Conservation (phyloP, 2,888 invertebrate genomes). For the Tetanocera ferruginea region DNA sequence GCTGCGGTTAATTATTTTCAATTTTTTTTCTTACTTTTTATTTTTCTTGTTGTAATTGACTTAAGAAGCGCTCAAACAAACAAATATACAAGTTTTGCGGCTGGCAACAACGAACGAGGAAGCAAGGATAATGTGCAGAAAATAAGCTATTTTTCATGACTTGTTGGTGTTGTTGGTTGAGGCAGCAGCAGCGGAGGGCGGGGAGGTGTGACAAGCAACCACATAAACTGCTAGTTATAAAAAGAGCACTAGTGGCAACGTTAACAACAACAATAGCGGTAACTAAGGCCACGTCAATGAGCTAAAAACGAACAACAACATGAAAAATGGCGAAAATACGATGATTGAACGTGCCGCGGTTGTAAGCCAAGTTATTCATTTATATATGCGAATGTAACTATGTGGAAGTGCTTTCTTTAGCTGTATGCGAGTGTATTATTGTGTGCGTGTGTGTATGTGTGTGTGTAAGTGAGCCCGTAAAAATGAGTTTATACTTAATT, state of each 20-base stretch:
- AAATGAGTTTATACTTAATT: not conserved
- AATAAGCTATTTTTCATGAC: not conserved
- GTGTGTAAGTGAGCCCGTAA: not conserved
- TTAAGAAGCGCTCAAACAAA: not conserved
- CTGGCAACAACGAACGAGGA: not conserved
- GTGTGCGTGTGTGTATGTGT: not conserved
- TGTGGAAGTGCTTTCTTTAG: too few relatives aligned
- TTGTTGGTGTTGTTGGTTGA: not conserved
- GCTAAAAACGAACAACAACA: not conserved
- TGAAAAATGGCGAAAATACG: not conserved
- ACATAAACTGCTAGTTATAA: not conserved
- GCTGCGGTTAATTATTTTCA: constrained; percentile 14
- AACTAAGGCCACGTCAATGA: not conserved
- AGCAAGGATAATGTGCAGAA: constrained; percentile 20
- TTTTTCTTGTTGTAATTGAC: not conserved
- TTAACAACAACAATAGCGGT: not conserved
- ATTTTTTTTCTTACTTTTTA: not conserved
- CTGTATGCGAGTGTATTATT: not conserved
- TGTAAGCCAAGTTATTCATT: too few relatives aligned
- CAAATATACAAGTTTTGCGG: constrained; percentile 5
- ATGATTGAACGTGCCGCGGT: not conserved
- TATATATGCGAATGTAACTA: too few relatives aligned
- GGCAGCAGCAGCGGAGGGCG: not conserved
- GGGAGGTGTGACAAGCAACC: not conserved
- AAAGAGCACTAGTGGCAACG: not conserved